Evolutionary conservation across 1,140 invertebrate species (phyloP).

Genomic region (Riptortus pedestris): DNA sequence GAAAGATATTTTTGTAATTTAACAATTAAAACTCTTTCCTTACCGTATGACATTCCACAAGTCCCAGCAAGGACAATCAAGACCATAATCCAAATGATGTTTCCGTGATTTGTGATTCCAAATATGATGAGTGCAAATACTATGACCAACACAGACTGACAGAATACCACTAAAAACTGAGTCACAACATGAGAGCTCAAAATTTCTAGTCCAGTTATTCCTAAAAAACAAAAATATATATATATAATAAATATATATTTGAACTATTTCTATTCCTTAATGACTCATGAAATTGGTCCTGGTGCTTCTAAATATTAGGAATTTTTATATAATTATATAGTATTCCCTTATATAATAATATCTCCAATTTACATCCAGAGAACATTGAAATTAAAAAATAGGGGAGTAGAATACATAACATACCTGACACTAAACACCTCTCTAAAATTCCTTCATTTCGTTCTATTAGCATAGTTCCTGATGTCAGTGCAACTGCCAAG

Average conservation of each 20-base stretch:
- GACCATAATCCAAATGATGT: conserved; percentile 40
- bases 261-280: no score
- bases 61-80: conserved; percentile 76
- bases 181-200: conserved; percentile 84
- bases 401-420: conserved; percentile 17
- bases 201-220: conserved; percentile 79
- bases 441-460: conserved; percentile 78
- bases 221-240: conserved; percentile 39
- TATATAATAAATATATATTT: no score
- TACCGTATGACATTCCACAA: conserved; percentile 87
- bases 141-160: conserved; percentile 85
- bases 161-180: conserved; percentile 86
- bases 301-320: no score
- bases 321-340: no score
- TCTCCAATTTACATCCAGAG: no score
- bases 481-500: conserved; percentile 82
- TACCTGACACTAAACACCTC: conserved; percentile 65
- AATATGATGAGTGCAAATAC: conserved; percentile 70
- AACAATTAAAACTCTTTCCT: conserved; percentile 26
- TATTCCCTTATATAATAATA: no score
- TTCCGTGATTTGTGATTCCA: conserved; percentile 49
- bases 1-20: background rate
- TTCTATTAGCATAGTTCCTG: conserved; percentile 82
- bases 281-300: no score
- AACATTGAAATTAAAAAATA: no score